A percentile compares a stretch with the other conserved stretches of the same genome.
Evolutionary conservation across 2,113 vertebrate genomes (phyloP).

Genomic region (Puma concolor): DNA sequence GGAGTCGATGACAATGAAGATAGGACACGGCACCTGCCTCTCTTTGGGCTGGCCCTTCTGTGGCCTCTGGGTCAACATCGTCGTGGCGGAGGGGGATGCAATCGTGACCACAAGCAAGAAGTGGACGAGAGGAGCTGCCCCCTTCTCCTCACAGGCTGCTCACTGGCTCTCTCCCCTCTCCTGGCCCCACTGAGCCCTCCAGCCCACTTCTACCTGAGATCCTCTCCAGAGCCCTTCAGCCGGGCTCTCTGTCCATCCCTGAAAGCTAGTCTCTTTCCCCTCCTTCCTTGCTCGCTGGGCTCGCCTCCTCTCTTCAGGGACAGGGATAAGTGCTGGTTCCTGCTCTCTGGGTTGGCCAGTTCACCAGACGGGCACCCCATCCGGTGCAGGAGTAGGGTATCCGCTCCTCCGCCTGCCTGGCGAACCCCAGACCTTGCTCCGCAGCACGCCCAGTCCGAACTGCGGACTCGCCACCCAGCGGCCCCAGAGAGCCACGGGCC

Average conservation of each 20-base stretch:
- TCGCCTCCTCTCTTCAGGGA: background rate
- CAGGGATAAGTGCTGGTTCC: background rate
- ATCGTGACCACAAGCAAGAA: background rate
- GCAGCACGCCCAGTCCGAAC: background rate
- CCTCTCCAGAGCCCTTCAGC: background rate
- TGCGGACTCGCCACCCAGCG: background rate
- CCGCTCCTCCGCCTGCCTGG: background rate
- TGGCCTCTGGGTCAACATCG: background rate
- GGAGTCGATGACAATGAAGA: background rate
- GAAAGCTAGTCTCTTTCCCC: background rate
- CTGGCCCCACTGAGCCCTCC: background rate
- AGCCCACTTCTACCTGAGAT: background rate
- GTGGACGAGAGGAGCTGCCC: background rate
- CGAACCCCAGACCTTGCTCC: background rate
- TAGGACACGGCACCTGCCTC: background rate
- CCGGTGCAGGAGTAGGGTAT: background rate
- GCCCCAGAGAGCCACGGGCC: background rate
- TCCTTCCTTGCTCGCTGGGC: background rate
- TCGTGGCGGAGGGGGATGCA: background rate
- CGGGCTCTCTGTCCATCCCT: background rate
- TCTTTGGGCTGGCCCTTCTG: background rate
- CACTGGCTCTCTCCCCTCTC: background rate
- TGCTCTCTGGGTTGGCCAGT: background rate
- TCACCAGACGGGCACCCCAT: background rate
- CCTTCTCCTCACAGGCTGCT: background rate